Base-by-base conservation (phyloP, 2,113 vertebrate genomes). In the Zapus hudsonius region DNA sequence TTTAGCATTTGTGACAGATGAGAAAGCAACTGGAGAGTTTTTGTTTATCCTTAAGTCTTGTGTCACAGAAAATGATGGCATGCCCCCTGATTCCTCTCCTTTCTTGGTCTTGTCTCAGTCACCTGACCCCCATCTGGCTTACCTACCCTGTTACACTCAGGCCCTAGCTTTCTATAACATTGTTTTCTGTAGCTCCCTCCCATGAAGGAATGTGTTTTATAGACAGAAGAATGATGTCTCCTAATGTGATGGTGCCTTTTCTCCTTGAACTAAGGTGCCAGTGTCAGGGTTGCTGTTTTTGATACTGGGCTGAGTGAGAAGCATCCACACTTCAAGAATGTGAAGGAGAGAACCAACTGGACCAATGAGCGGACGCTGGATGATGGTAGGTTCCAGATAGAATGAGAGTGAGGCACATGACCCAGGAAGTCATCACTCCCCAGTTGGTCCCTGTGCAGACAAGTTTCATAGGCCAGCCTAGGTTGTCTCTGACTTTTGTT, bases 291-390 rank as follows among this genome's bases (percentile, higher is more conserved):
- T 94, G 99, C 99, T 0, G 99, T 99, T 83, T 99, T 99, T 97
- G 99, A 99, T 96, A 99, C 99, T 61, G 99, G 99, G 70, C 98
- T 99, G 70, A 99, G 99, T 42, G 99, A 99, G 97, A 99, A 99
- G 95, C 99, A 99, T 91, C 99, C 99, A 15, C 99, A 99, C 96
- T 99, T 99, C 97, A 99, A 99, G 97, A 99, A 99, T 20, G 99
- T 99, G 59, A 99, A 99, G 96, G 99, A 99, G 95, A 98, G 99
- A 95, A 99, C 99, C 95, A 99, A 99, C 98, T 99, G 99, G 99
- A 99, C 99, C 69, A 99, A 99, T 16, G 99, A 99, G 95, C 99
- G 99, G 95, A 99, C 99, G 1, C 98, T 99, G 96, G 99, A 99
- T 70, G 99, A 99, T 0, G 99, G 99, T 99, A 94, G 98, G 98